Conservation (phyloP, 2,113 vertebrate species). For the Ammodytes marinus region DNA sequence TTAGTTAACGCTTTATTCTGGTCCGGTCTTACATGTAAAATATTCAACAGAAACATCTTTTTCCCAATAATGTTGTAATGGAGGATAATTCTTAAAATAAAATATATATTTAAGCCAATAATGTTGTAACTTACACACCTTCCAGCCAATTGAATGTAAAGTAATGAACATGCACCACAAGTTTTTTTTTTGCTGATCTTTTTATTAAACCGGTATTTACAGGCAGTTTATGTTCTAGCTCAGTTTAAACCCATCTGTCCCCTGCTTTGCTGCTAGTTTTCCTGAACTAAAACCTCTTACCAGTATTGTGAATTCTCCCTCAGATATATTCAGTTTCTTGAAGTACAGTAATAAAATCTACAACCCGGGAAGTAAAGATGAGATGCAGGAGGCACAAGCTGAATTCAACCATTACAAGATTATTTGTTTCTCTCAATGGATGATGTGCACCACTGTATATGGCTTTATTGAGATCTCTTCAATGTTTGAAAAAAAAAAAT, state of each 20-base stretch:
- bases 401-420: slow-evolving; percentile 51
- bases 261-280: slow-evolving; percentile 44
- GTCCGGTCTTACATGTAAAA: background rate
- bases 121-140: too few species aligned
- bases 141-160: background rate
- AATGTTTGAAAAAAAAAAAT: slow-evolving; percentile 24
- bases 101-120: too few species aligned
- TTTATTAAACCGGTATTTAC: slow-evolving; percentile 88
- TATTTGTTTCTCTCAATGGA: slow-evolving; percentile 15
- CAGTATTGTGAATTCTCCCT: slow-evolving; percentile 59
- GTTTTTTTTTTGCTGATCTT: slow-evolving; percentile 77
- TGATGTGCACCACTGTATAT: slow-evolving; percentile 67
- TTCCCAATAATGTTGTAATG: background rate
- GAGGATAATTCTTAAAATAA: too few species aligned
- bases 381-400: slow-evolving; percentile 74
- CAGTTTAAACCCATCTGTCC: slow-evolving; percentile 39
- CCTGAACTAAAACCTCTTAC: slow-evolving; percentile 48
- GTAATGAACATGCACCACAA: background rate
- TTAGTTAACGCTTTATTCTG: too few species aligned
- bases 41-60: background rate
- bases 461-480: slow-evolving; percentile 66
- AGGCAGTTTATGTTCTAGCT: slow-evolving; percentile 77
- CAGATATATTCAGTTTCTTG: slow-evolving; percentile 37
- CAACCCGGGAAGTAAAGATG: slow-evolving; percentile 59
- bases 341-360: slow-evolving; percentile 61